These are phyloP conservation scores for Eristalinus aeneus DNA, from an alignment of 2,888 invertebrate genomes.

Conservation along the genomic window DNA sequence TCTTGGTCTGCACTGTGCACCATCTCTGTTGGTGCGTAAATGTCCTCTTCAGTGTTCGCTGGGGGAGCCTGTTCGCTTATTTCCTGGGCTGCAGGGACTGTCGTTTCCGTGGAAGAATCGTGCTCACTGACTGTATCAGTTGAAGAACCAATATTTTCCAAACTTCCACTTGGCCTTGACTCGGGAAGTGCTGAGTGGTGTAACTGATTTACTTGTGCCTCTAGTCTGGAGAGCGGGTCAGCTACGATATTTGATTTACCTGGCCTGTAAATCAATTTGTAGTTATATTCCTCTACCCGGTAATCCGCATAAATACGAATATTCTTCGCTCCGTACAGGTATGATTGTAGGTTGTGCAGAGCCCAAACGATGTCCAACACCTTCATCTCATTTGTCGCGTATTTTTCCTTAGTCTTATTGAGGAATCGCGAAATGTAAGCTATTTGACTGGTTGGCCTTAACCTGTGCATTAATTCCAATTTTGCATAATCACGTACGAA, in stretches of 20 bases:
- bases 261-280: background rate
- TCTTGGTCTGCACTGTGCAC: conserved; percentile 65
- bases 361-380: conserved; percentile 28
- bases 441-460: no score
- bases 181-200: conserved; percentile 1
- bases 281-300: background rate
- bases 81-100: no score
- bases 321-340: conserved; percentile 46
- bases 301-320: conserved; percentile 47
- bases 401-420: no score
- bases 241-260: no score
- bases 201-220: no score
- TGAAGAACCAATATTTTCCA: background rate
- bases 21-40: conserved; percentile 22
- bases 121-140: background rate
- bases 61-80: no score
- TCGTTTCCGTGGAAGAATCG: background rate
- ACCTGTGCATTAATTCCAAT: no score
- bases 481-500: no score
- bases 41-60: no score
- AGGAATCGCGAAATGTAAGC: background rate
- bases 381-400: conserved; percentile 53
- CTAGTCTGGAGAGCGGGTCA: background rate
- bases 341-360: conserved; percentile 42
- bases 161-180: no score